These are phyloP conservation scores for Adelognathus sp. DNA, from an alignment of 2,888 invertebrate genomes.

Conservation along the genomic window DNA sequence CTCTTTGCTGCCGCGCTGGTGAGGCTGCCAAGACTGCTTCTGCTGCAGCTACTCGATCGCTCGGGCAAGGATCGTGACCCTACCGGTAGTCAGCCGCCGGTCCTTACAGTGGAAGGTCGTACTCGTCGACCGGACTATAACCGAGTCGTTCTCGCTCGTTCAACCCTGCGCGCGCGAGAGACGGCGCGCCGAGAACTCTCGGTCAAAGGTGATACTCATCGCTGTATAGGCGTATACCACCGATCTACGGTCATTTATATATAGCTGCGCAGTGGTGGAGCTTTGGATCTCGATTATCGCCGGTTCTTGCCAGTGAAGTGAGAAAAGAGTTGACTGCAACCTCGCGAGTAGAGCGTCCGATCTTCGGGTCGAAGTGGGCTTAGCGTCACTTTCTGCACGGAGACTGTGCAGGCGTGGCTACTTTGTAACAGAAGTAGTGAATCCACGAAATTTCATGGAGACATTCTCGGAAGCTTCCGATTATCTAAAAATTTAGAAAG, in stretches of 20 bases:
- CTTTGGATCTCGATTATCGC: constrained; percentile 37
- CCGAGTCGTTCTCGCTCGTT: constrained; percentile 36
- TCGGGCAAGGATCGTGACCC: constrained; percentile 59
- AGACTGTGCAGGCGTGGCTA: background rate
- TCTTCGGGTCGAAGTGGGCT: background rate
- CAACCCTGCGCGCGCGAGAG: background rate
- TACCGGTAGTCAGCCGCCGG: constrained; percentile 64
- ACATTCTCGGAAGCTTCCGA: too few relatives aligned
- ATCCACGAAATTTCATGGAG: too few relatives aligned
- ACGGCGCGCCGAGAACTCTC: constrained; percentile 34
- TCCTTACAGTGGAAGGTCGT: constrained; percentile 61
- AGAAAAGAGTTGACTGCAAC: background rate
- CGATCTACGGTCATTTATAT: background rate
- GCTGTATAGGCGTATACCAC: background rate
- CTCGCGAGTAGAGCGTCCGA: background rate
- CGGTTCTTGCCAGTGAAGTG: constrained; percentile 32
- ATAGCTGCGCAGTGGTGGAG: background rate
- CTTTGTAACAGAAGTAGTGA: too few relatives aligned
- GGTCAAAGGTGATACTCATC: constrained; percentile 51
- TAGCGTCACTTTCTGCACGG: background rate
- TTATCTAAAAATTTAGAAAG: too few relatives aligned
- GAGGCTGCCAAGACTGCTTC: constrained; percentile 26
- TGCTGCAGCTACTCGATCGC: constrained; percentile 53
- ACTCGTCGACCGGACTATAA: constrained; percentile 51
- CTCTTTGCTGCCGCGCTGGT: constrained; percentile 52